Evolutionary conservation across 1,140 invertebrate species (phyloP), one percentile per base, ranked within the genome.

Genomic region (Megalopta genalis): DNA sequence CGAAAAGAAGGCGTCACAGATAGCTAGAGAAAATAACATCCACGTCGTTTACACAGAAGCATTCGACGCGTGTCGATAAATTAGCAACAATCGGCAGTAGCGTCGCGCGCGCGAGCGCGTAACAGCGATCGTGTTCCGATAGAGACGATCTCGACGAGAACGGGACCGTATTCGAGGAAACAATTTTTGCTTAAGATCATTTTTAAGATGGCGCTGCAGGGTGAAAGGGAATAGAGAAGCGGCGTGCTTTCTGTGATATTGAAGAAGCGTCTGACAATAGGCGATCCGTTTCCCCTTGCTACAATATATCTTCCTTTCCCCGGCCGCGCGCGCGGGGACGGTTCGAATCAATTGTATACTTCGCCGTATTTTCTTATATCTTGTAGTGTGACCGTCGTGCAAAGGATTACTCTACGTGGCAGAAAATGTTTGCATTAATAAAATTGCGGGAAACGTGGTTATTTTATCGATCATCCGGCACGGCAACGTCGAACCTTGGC

Each of bases 301-400:
- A 57, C 54, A 57, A 57, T 23, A 57, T n/a, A 57, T 57, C 54
- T 57, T 57, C 6, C 54, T n/a, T n/a, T 57, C 21, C 54, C 21
- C 54, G 54, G 18, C 21, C 8, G 6, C 18, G 54, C n/a, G n/a
- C n/a, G n/a, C n/a, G n/a, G n/a, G n/a, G 54, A 57, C 54, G n/a
- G 54, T 57, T n/a, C 54, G 54, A 57, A 57, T 57, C 54, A 57
- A 57, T 57, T n/a, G 54, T 57, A 21, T 4, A n/a, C 54, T 9
- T 57, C 54, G 54, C 54, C n/a, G n/a, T 57, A n/a, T 57, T 57
- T 57, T 57, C 54, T 57, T 57, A n/a, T n/a, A 57, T 57, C 54
- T n/a, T 57, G 54, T 57, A 57, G 54, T 21, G 54, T n/a, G 54
- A 57, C 54, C 9, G 18, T 7, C n/a, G 21, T 9, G n/a, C 21